Conservation (phyloP, 1,140 invertebrate genomes). For the Aleiodes sp. region DNA sequence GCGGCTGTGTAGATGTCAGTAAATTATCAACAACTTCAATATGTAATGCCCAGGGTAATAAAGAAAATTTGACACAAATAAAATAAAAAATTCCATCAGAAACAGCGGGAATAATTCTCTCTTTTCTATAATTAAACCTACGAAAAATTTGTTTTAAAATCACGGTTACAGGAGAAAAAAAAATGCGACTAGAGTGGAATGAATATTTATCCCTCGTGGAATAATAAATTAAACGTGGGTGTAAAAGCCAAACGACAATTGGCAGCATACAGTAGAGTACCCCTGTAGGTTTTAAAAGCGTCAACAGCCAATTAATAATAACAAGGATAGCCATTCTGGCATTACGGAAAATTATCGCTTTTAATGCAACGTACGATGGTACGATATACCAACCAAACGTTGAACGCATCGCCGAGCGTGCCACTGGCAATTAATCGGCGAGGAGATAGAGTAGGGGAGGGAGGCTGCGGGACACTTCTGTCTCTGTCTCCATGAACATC, state of each 20-base stretch:
- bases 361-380: constrained; percentile 41
- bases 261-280: neutral
- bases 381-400: constrained; percentile 3
- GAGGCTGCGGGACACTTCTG: no score
- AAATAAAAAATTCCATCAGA: no score
- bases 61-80: neutral
- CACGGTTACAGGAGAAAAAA: neutral
- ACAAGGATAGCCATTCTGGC: constrained; percentile 47
- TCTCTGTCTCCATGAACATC: constrained; percentile 17
- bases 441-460: no score
- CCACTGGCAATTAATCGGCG: constrained; percentile 27
- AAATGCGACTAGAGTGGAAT: neutral
- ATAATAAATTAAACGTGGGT: neutral
- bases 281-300: neutral
- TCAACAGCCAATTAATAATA: constrained; percentile 55
- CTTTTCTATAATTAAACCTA: no score
- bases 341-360: constrained; percentile 57
- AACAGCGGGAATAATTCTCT: no score
- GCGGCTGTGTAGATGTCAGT: constrained; percentile 16
- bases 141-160: neutral
- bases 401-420: constrained; percentile 9
- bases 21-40: constrained; percentile 17
- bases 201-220: neutral
- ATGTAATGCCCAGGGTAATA: neutral
- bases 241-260: constrained; percentile 13